Conservation (phyloP, 2,113 vertebrate genomes). For the Gavialis gangeticus region DNA sequence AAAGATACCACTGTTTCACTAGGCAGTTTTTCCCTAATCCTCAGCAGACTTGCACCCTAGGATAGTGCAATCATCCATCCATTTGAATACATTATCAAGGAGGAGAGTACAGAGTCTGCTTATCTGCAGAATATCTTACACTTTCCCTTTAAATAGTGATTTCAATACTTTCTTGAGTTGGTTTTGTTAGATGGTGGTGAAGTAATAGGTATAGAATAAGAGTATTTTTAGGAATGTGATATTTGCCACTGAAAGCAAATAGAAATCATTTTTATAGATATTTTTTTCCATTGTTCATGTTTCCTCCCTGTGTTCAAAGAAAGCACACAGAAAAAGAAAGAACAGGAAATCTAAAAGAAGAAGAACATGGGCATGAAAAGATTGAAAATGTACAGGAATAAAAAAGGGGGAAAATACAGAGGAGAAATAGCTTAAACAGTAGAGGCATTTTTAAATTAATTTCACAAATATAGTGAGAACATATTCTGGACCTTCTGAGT, state of each 20-base stretch:
- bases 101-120: not conserved
- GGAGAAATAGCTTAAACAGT: not conserved
- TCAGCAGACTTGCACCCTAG: not conserved
- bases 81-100: not conserved
- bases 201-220: not conserved
- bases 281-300: not conserved
- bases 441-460: not conserved
- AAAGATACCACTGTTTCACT: too few relatives aligned
- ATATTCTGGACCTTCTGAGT: not conserved
- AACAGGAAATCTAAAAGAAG: not conserved
- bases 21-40: too few relatives aligned
- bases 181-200: not conserved
- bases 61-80: not conserved
- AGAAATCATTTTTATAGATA: not conserved
- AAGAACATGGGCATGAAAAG: not conserved
- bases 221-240: not conserved
- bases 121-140: not conserved
- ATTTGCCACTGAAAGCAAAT: not conserved
- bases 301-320: not conserved
- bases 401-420: not conserved
- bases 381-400: not conserved
- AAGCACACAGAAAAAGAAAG: not conserved
- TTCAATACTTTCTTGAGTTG: not conserved
- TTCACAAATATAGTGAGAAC: not conserved
- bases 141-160: not conserved